Conservation (phyloP, 2,113 vertebrate species). For the Diadophis punctatus region DNA sequence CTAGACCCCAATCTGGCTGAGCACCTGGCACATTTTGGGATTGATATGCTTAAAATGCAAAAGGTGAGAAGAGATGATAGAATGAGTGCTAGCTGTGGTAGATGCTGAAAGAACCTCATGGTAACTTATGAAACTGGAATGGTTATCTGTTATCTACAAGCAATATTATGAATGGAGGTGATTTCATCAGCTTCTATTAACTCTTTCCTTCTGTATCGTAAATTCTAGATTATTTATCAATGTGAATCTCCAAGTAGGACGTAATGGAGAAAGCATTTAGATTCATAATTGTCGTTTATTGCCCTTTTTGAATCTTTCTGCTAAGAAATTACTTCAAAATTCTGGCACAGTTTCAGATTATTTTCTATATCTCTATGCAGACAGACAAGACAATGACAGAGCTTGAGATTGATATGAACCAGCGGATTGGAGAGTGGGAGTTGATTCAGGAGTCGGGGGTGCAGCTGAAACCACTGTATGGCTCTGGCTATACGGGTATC, state of each 20-base stretch:
- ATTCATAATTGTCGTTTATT: background rate
- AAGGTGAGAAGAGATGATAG: slow-evolving; percentile 72
- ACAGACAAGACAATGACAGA: slow-evolving; percentile 98
- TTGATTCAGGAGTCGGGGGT: slow-evolving; percentile 95
- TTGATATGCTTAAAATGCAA: slow-evolving; percentile 99
- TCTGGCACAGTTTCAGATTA: background rate
- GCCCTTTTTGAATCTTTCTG: background rate
- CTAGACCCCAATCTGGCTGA: slow-evolving; percentile 92
- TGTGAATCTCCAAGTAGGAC: background rate
- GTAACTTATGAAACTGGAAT: background rate
- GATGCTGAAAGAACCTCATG: background rate
- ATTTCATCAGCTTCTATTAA: background rate
- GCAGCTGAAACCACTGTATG: slow-evolving; percentile 87
- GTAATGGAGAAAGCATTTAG: background rate
- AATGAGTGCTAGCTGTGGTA: background rate
- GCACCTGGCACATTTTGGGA: slow-evolving; percentile 93
- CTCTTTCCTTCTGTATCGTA: background rate
- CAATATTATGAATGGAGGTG: background rate
- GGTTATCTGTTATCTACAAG: background rate
- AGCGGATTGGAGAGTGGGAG: slow-evolving; percentile 97
- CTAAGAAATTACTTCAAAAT: no score
- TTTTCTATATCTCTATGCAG: slow-evolving; percentile 58
- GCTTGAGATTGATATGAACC: slow-evolving; percentile 98
- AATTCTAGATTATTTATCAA: background rate
- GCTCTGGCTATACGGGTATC: slow-evolving; percentile 92